Evolutionary conservation across 2,888 invertebrate genomes (phyloP).

Genomic region (Phorcus lineatus): DNA sequence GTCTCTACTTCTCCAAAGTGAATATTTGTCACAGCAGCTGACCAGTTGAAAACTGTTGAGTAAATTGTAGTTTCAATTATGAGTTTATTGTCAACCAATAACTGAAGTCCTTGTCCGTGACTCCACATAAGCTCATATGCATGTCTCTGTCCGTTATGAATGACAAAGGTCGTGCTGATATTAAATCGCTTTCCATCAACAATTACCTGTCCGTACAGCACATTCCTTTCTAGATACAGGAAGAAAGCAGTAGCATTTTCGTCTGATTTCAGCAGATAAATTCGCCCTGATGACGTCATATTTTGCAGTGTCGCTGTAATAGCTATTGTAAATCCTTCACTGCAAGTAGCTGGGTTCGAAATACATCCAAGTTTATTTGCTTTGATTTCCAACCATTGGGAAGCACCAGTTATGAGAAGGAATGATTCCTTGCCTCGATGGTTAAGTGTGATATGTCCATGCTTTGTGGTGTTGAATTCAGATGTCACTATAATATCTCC

Average conservation of each 20-base stretch:
- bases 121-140: not conserved
- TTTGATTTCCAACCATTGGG: not conserved
- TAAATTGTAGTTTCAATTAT: not conserved
- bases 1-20: not conserved
- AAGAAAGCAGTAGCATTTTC: not conserved
- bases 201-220: not conserved
- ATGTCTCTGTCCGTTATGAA: not conserved
- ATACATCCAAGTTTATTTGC: not conserved
- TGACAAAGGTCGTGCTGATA: not conserved
- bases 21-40: not conserved
- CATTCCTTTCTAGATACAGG: not conserved
- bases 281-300: not conserved
- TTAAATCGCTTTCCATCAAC: not conserved
- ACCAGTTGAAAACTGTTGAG: not conserved
- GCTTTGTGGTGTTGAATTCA: not conserved
- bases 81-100: not conserved
- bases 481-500: not conserved
- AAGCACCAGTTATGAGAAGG: not conserved
- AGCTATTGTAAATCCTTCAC: not conserved
- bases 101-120: not conserved
- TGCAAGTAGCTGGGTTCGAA: not conserved
- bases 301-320: not conserved
- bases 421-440: not conserved
- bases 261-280: not conserved
- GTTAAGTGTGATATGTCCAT: not conserved